Evolutionary conservation across 2,888 invertebrate genomes (phyloP).

Genomic region (Ganaspis brasiliensis): DNA sequence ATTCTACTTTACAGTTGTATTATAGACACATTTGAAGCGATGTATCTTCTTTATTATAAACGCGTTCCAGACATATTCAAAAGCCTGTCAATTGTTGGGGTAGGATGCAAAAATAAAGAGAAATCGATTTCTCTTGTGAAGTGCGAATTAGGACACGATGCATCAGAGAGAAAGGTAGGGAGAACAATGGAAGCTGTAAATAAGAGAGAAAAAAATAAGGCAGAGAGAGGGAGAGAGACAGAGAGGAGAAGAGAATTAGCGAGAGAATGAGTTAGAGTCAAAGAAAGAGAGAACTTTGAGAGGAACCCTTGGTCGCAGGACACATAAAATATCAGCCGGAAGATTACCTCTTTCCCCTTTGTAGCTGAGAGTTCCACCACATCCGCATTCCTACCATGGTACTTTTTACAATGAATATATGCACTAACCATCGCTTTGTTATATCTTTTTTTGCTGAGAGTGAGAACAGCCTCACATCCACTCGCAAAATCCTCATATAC

Average conservation of each 20-base stretch:
- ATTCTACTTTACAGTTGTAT: background rate
- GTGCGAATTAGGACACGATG: conserved; percentile 18
- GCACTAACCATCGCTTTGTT: conserved; percentile 74
- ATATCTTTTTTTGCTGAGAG: conserved; percentile 54
- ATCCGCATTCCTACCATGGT: conserved; percentile 71
- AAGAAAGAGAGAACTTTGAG: conserved; percentile 22
- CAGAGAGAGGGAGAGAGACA: background rate
- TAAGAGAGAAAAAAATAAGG: conserved; percentile 30
- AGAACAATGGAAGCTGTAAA: conserved; percentile 7
- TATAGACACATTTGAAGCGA: background rate
- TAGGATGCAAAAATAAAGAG: conserved; percentile 9
- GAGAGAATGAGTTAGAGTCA: background rate
- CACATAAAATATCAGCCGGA: conserved; percentile 78
- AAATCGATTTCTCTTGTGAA: conserved; percentile 43
- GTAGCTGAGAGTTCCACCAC: conserved; percentile 64
- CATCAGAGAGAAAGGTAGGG: background rate
- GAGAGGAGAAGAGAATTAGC: background rate
- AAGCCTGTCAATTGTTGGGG: background rate
- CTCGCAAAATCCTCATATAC: conserved; percentile 3
- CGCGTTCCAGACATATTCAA: background rate
- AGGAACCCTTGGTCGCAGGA: conserved; percentile 70
- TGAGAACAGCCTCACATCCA: conserved; percentile 20
- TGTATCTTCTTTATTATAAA: background rate
- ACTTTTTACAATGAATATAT: conserved; percentile 73
- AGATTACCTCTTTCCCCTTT: conserved; percentile 75